These are phyloP conservation scores for Oncorhynchus clarkii DNA, from an alignment of 2,113 vertebrate genomes.

Conservation along the genomic window DNA sequence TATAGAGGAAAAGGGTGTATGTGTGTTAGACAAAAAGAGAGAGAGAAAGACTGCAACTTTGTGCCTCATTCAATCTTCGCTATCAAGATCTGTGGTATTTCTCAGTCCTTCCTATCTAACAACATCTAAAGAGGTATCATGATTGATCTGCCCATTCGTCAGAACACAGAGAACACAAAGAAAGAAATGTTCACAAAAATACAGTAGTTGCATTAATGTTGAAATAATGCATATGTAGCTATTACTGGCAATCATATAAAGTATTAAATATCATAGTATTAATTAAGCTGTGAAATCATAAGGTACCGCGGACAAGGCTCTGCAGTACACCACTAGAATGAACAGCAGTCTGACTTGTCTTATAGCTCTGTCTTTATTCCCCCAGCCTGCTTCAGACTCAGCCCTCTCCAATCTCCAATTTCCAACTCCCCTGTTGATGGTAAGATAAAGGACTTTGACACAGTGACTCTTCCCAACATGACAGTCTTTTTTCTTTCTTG, in stretches of 20 bases:
- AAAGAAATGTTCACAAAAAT: not conserved
- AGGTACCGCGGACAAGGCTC: not conserved
- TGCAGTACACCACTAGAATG: not conserved
- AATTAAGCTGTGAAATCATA: not conserved
- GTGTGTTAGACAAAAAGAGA: not conserved
- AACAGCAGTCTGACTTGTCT: not conserved
- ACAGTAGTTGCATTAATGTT: not conserved
- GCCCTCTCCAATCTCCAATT: constrained; percentile 23
- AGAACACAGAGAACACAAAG: not conserved
- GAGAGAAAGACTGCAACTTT: not conserved
- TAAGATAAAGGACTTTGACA: constrained; percentile 59
- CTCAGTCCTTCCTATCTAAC: constrained; percentile 5
- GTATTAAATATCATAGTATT: not conserved
- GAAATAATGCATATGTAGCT: not conserved
- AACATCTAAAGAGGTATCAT: constrained; percentile 5
- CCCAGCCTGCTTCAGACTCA: not conserved
- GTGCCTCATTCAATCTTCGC: not conserved
- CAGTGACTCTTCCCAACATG: constrained; percentile 55
- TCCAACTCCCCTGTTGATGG: constrained; percentile 41
- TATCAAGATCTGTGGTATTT: constrained; percentile 4
- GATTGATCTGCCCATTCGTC: not conserved
- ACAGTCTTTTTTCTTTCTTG: constrained; percentile 52
- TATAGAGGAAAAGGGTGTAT: constrained; percentile 22
- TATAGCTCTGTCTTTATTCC: not conserved
- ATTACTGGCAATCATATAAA: not conserved